Evolutionary conservation across 1,140 invertebrate species (phyloP), one percentile per base, ranked within the genome.

Genomic region (Leptinotarsa texana): DNA sequence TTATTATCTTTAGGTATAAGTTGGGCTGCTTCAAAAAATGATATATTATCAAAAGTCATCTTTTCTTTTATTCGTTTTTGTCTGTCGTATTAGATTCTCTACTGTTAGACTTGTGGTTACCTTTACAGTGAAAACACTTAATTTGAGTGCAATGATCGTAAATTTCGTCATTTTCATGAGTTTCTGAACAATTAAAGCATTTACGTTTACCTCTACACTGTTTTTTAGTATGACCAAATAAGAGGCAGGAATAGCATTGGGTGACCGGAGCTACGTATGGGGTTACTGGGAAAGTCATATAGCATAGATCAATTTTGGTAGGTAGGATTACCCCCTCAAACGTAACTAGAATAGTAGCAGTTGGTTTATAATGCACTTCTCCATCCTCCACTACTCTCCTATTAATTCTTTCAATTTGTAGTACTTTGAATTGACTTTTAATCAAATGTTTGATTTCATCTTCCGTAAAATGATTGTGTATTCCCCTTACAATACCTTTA

Each of bases 41-140:
- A 65, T 48, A 75, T 42, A 72, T 75, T 75, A 17, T 75, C 69
- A 42, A 75, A 66, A 13, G 62, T 51, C 63, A 75, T 75, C 22
- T 65, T 21, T 62, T 72, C 47, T 69, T 65, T 75, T 33, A 75
- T 72, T 33, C 6, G 18, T 42, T 42, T 24, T 73, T 75, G n/a
- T 33, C 74, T 65, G 13, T 17, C 15, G n/a, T n/a, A n/a, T n/a
- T n/a, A n/a, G n/a, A 75, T 51, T 24, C 65, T 73, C 72, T 75
- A 67, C 27, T 13, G 22, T 27, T 72, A 13, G 74, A 72, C 33
- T 61, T 48, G 42, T 75, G 74, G 42, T 72, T 61, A 13, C 24
- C 51, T 67, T 61, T 49, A 57, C 74, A 75, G 42, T 61, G 71
- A 27, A 11, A 63, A 67, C 74, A 75, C 22, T 51, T 57, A 17